Conservation (phyloP, 1,140 invertebrate species). For the Pemphigus obesinymphae region DNA sequence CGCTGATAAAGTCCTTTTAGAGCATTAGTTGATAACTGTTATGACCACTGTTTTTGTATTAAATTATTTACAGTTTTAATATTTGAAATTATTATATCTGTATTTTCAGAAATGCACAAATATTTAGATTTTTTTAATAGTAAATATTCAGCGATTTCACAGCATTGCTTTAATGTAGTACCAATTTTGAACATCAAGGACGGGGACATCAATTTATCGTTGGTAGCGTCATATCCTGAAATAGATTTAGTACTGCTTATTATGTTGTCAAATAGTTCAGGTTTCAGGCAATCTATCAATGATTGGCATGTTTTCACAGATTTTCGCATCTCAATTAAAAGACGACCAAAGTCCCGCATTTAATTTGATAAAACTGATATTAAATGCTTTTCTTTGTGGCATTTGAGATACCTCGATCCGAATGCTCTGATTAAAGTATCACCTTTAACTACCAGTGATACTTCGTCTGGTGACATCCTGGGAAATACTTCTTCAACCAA, state of each 20-base stretch:
- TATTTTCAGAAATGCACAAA: background rate
- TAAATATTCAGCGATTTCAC: background rate
- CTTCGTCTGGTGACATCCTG: background rate
- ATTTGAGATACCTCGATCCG: background rate
- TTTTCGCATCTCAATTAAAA: background rate
- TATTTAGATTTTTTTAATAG: too few relatives aligned
- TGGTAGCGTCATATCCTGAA: background rate
- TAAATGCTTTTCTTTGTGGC: background rate
- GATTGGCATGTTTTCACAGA: background rate
- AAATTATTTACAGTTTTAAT: background rate
- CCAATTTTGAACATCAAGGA: background rate
- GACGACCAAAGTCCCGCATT: background rate
- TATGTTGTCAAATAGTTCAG: background rate
- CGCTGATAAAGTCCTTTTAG: background rate
- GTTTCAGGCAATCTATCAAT: background rate
- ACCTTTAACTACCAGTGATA: background rate
- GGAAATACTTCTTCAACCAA: background rate
- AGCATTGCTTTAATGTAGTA: background rate
- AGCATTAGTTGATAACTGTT: background rate
- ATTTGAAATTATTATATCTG: background rate
- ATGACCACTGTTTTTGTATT: background rate
- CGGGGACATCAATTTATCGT: background rate
- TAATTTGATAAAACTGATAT: background rate
- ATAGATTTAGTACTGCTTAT: background rate
- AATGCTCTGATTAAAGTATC: background rate